A percentile compares a stretch with the other conserved stretches of the same genome.
Evolutionary conservation across 2,797 vertebrate genomes (phyloP).

Genomic region (Darevskia nairensis): DNA sequence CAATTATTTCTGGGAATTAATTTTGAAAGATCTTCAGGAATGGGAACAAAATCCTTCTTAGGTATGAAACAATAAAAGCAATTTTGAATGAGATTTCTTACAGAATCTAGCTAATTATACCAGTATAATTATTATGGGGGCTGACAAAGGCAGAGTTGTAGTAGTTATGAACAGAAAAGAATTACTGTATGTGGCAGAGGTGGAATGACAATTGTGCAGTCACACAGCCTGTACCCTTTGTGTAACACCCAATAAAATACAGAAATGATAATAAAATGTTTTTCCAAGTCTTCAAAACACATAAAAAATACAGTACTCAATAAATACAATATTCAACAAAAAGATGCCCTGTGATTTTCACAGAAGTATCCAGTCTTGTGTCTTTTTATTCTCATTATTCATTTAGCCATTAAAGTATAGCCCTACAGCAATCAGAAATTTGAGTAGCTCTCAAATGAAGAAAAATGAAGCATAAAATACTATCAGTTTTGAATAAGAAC

Average conservation of each 20-base stretch:
- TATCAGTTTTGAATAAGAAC: not conserved
- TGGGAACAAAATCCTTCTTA: not conserved
- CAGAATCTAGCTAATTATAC: not conserved
- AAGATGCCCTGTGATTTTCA: not conserved
- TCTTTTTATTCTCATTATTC: not conserved
- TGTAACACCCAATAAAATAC: not conserved
- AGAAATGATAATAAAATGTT: not conserved
- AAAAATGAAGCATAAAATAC: not conserved
- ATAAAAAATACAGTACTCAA: not conserved
- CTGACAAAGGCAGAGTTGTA: not conserved
- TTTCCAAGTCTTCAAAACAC: not conserved
- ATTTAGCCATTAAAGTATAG: not conserved
- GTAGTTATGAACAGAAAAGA: not conserved
- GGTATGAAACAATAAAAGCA: conserved; percentile 2
- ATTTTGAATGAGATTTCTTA: conserved; percentile 5
- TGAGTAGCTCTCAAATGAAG: not conserved
- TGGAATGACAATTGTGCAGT: not conserved
- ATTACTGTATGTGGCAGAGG: not conserved
- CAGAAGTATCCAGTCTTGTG: not conserved
- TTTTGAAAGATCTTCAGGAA: conserved; percentile 12
- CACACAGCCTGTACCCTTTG: not conserved
- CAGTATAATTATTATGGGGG: not conserved
- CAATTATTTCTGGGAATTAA: conserved; percentile 18
- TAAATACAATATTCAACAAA: not conserved
- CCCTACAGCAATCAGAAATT: not conserved